A percentile compares a stretch with the other conserved stretches of the same genome.
These are phyloP conservation scores for Caenorhabditis wallacei DNA, from an alignment of 2,888 invertebrate genomes.

Conservation along the genomic window DNA sequence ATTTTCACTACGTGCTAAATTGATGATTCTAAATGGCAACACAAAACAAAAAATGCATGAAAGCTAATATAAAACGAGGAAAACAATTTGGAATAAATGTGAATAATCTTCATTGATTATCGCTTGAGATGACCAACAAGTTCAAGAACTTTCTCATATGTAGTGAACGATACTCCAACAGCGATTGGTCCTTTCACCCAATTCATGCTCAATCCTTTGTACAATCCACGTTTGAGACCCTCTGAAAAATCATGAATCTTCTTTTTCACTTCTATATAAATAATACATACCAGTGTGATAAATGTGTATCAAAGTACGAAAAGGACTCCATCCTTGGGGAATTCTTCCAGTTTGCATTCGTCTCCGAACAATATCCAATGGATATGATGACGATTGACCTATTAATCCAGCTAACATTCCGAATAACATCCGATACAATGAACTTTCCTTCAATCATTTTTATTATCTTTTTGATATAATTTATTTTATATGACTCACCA, in stretches of 20 bases:
- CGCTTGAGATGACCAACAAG: slow-evolving; percentile 47
- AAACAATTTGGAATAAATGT: not conserved
- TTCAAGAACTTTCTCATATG: slow-evolving; percentile 88
- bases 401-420: slow-evolving; percentile 95
- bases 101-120: slow-evolving; percentile 16
- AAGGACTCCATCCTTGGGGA: slow-evolving; percentile 88
- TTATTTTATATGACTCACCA: slow-evolving; percentile 34
- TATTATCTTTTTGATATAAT: not conserved
- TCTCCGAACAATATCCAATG: slow-evolving; percentile 93
- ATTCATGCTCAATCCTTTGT: slow-evolving; percentile 99
- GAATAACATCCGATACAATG: slow-evolving; percentile 87
- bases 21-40: slow-evolving; percentile 7
- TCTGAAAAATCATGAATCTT: slow-evolving; percentile 86
- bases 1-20: slow-evolving; percentile 9
- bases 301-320: slow-evolving; percentile 62
- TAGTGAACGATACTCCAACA: slow-evolving; percentile 95
- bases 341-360: slow-evolving; percentile 83
- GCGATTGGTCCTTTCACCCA: slow-evolving; percentile 91
- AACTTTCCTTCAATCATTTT: slow-evolving; percentile 62
- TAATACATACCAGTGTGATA: slow-evolving; percentile 66
- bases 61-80: slow-evolving; percentile 4
- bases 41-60: slow-evolving; percentile 27
- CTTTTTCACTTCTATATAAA: too few species aligned
- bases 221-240: slow-evolving; percentile 92
- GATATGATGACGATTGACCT: slow-evolving; percentile 97